Base-by-base conservation (phyloP, 2,113 vertebrate genomes). In the Malurus alboscapulatus region DNA sequence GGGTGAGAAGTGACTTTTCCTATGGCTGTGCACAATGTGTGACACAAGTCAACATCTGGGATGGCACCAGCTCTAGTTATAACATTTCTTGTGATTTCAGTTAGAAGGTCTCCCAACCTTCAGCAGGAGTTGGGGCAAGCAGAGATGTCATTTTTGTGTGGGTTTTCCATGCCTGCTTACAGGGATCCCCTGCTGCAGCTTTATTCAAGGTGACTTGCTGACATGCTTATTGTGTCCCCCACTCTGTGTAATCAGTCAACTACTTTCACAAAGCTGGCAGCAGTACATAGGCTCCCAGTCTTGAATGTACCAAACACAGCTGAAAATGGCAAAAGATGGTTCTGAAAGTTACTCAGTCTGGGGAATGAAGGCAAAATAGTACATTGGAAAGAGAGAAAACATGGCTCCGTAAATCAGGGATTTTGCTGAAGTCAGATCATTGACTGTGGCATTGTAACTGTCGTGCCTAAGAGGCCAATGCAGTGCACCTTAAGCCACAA, bases 201-300 rank as follows among this genome's bases (percentile, higher is more conserved):
- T 71, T 48, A 17, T 44, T 53, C 38, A 44, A 26, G 47, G 12
- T 21, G 9, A 50, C 26, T 22, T 17, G 20, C 44, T 75, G 45
- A 73, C 24, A 29, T 3, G 5, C 12, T 72, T 50, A 55, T 10
- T 2, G 0, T 19, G 22, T 45, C 11, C 24, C 6, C 4, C 3
- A 3, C 9, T 45, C 32, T 61, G 6, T 17, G 7, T 57, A 48
- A 32, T 61, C n/a, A 82, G 11, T 8, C 51, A 47, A 27, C 7
- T 10, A 32, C 42, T 76, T 77, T 54, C 65, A 84, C 29, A 71
- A 71, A 75, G 26, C 26, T 72, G 34, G 45, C 34, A 55, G 47
- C 6, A 36, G 7, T 29, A 20, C 1, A 0, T 14, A n/a, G 32
- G 17, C 9, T 68, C 12, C 7, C 24, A 40, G 42, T 17, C 14